Percentiles rank a stretch among this genome's conserved stretches.
These are phyloP conservation scores for Ammodytes dubius DNA, from an alignment of 2,113 vertebrate species.

Conservation along the genomic window DNA sequence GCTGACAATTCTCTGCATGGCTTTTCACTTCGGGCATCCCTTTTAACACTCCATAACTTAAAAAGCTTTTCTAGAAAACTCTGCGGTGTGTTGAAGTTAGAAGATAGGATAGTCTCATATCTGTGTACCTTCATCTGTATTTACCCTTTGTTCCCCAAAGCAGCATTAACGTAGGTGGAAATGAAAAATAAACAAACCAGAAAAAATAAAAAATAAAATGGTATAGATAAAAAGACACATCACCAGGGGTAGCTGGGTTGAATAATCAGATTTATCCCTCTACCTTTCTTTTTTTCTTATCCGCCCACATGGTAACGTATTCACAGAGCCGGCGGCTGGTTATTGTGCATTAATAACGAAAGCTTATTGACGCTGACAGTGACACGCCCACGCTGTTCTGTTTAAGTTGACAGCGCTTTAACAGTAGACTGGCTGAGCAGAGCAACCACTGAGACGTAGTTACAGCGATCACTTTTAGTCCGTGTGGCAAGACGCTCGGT, in stretches of 20 bases:
- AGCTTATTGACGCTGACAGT: slow-evolving; percentile 46
- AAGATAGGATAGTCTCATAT: no score
- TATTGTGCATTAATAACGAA: slow-evolving; percentile 28
- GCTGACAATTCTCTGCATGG: neutral
- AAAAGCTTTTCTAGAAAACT: no score
- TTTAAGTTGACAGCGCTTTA: slow-evolving; percentile 23
- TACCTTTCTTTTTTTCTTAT: neutral
- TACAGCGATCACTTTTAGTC: slow-evolving; percentile 33
- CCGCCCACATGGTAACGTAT: neutral
- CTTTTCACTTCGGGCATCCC: neutral
- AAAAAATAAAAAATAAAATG: neutral
- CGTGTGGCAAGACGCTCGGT: neutral
- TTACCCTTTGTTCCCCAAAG: no score
- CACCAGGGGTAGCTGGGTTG: neutral
- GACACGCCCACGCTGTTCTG: slow-evolving; percentile 45
- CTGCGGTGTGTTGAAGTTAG: no score
- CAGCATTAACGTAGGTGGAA: no score
- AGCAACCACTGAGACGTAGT: slow-evolving; percentile 17
- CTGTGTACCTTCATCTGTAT: no score
- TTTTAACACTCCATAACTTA: neutral
- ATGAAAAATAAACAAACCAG: neutral
- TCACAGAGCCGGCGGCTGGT: slow-evolving; percentile 19
- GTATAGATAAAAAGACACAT: neutral
- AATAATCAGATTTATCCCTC: neutral
- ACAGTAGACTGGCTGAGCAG: slow-evolving; percentile 37